Evolutionary conservation across 2,888 invertebrate genomes (phyloP), one percentile per base, ranked within the genome.

Genomic region (Electrophaes corylata): DNA sequence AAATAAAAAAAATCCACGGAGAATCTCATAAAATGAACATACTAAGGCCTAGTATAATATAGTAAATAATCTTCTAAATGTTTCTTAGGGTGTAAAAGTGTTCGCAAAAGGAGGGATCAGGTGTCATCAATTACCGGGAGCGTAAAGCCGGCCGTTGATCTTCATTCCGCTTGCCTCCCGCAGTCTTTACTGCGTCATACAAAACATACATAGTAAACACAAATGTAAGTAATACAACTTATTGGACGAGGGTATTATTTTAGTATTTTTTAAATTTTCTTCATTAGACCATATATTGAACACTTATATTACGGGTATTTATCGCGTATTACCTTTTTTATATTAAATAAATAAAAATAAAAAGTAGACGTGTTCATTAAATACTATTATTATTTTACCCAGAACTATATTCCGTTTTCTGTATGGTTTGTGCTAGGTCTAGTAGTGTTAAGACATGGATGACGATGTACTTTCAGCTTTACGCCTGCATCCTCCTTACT

Each of bases 91-190:
- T 66, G 67, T 70, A 69, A 75, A 74, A 72, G 65, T 67, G 61
- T 66, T 64, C 64, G 50, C 67, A 67, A 71, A 76, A 71, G 73
- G 71, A 67, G 71, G 77, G 72, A 76, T 80, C 82, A 86, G 84
- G 81, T 83, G 86, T 75, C 77, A 73, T 77, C 79, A 79, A 78
- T 78, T 79, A 79, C 72, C 59, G 72, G 52, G 64, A 63, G 72
- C 69, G 69, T 76, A 79, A 83, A 79, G 73, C 70, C 77, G 82
- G 81, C 76, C 83, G 77, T 86, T 85, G 84, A 85, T 87, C 87
- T 83, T 82, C 83, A 84, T 88, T 87, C 53, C 81, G 78, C 74
- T 69, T 72, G 67, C 71, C 74, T 52, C 68, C 60, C 54, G 44
- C 45, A 45, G 43, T 46, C 53, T 52, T 49, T 26, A 40, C 58